These are phyloP conservation scores for Atta texana DNA, from an alignment of 1,140 invertebrate species.

Conservation along the genomic window DNA sequence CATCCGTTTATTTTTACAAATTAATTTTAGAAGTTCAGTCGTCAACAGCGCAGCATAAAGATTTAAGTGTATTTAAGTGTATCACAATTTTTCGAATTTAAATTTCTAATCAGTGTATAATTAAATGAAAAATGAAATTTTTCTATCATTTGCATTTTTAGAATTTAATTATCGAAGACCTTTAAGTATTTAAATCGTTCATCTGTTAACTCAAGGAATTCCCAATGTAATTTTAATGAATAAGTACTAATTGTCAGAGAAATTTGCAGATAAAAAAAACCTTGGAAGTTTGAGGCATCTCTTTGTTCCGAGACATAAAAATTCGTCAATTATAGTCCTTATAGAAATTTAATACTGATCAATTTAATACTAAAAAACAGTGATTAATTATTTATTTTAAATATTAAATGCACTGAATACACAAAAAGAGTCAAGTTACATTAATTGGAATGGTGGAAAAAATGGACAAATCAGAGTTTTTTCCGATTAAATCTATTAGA, in stretches of 20 bases:
- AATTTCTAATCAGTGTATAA: background rate
- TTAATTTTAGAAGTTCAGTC: background rate
- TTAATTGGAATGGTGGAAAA: no score
- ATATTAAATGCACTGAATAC: no score
- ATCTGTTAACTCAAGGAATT: background rate
- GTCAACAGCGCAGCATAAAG: background rate
- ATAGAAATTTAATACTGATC: no score
- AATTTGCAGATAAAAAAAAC: background rate
- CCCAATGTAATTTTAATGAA: background rate
- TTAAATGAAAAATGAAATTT: background rate
- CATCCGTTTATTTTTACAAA: background rate
- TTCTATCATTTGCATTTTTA: slow-evolving; percentile 4
- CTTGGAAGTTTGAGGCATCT: background rate
- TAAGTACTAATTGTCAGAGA: background rate
- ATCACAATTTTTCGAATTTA: background rate
- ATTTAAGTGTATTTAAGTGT: background rate
- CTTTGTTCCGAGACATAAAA: background rate
- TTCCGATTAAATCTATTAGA: no score
- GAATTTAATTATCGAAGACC: background rate
- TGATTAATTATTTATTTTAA: no score
- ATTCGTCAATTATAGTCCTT: background rate
- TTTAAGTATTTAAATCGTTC: background rate
- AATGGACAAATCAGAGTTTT: no score
- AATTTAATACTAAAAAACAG: no score
- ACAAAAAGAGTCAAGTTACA: no score